Evolutionary conservation across 2,888 invertebrate species (phyloP).

Genomic region (Drepanosiphum platanoidis): DNA sequence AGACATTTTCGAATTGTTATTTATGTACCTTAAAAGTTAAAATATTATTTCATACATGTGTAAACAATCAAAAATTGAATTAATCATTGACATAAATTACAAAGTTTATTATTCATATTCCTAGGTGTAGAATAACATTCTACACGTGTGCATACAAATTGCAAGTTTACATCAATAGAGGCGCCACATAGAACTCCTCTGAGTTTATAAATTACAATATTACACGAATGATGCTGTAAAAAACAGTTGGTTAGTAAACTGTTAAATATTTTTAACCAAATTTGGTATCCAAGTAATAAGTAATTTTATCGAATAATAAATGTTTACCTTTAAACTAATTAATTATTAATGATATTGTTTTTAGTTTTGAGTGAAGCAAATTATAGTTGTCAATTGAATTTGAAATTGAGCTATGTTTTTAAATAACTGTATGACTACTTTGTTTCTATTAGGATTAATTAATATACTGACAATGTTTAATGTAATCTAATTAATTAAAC

Average conservation of each 20-base stretch:
- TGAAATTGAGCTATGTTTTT: too few species aligned
- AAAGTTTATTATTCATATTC: background rate
- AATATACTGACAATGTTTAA: too few species aligned
- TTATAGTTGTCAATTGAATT: too few species aligned
- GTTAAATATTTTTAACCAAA: background rate
- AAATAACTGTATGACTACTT: too few species aligned
- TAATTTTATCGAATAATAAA: background rate
- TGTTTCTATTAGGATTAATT: too few species aligned
- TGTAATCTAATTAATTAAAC: too few species aligned
- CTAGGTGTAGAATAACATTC: constrained; percentile 7
- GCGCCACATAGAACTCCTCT: background rate
- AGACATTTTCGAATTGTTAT: too few species aligned
- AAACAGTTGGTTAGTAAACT: background rate
- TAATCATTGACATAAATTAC: too few species aligned
- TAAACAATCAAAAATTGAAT: too few species aligned
- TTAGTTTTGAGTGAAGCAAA: too few species aligned
- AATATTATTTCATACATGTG: too few species aligned
- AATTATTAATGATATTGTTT: background rate
- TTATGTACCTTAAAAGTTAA: too few species aligned
- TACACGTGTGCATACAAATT: constrained; percentile 42
- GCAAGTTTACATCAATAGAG: background rate
- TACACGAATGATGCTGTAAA: background rate
- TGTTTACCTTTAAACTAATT: background rate
- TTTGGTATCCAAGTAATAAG: background rate
- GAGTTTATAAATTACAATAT: background rate